A percentile compares a stretch with the other conserved stretches of the same genome.
phyloP scores from a whole-genome alignment of 2,113 vertebrate genomes.

The Cottus gobio region DNA sequence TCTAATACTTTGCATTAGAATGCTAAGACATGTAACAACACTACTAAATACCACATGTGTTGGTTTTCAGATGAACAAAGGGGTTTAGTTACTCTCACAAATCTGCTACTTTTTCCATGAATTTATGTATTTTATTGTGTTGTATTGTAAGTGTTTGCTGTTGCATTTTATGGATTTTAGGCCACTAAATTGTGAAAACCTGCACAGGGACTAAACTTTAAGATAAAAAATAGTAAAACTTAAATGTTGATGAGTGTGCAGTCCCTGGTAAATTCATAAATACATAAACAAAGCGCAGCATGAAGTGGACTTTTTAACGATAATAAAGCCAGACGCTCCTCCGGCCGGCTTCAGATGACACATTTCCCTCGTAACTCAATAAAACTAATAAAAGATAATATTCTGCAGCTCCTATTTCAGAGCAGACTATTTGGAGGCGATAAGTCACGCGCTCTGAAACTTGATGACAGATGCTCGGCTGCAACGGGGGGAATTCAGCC shows the following conservation, averaged over 20 bases:
- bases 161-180: too few relatives aligned
- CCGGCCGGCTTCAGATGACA: not conserved
- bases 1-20: not conserved
- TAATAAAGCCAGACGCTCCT: not conserved
- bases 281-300: not conserved
- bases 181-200: not conserved
- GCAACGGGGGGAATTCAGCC: not conserved
- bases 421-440: constrained; percentile 29
- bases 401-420: constrained; percentile 31
- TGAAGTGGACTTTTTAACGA: not conserved
- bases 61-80: not conserved
- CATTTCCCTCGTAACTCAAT: constrained; percentile 22
- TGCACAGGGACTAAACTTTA: not conserved
- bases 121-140: not conserved
- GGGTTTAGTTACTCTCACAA: too few relatives aligned
- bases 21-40: not conserved
- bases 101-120: too few relatives aligned
- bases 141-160: not conserved
- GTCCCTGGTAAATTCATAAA: not conserved
- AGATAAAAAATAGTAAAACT: too few relatives aligned
- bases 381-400: constrained; percentile 18
- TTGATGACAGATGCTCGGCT: not conserved
- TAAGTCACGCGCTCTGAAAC: constrained; percentile 14
- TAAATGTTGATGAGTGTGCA: not conserved
- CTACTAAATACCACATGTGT: not conserved